Base-by-base conservation (phyloP, 2,888 invertebrate genomes). In the Agrochola macilenta region DNA sequence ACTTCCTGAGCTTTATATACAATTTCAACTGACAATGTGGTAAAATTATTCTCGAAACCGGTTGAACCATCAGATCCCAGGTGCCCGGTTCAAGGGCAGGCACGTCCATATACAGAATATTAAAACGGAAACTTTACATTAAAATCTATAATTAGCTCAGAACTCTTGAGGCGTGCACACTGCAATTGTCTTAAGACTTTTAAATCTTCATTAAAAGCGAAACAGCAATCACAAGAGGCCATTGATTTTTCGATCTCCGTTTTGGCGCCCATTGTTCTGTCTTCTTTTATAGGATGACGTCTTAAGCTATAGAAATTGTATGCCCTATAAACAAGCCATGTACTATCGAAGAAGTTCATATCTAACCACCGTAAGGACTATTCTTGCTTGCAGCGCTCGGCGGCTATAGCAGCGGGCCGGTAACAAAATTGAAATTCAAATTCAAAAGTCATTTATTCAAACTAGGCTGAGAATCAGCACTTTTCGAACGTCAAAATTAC, bases 11-110 rank as follows among this genome's bases (percentile, higher is more conserved):
- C 26, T 61, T 74, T 69, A 68, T 77, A 63, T 69, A 74, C 61
- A 79, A 68, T 77, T 78, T 83, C 43, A 77, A 82, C 65, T 64
- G 73, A 61, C 72, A 78, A 54, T 74, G 74, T 49, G 68, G 78
- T 63, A 79, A 79, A 82, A 82, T 77, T 71, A 87, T 83, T 78
- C 72, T 76, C 7, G 5, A 79, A 88, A 88, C 88, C 88, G 82
- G 89, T 88, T 78, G 69, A 72, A 65, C 64, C 85, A 87, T 86
- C 84, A 69, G 78, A 54, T 79, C 70, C 54, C 74, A 80, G 80
- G 72, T 83, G 79, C 65, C 39, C 65, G 72, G 83, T 88, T 88
- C 87, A 88, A 88, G 89, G 88, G 78, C 85, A 86, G 17, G 58
- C 73, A 66, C 39, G 58, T 74, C 79, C 82, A 69, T 79, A 73